Percentiles rank a stretch among this genome's conserved stretches.
Evolutionary conservation across 2,888 invertebrate species (phyloP).

Genomic region (Leptarthrus brevirostris): DNA sequence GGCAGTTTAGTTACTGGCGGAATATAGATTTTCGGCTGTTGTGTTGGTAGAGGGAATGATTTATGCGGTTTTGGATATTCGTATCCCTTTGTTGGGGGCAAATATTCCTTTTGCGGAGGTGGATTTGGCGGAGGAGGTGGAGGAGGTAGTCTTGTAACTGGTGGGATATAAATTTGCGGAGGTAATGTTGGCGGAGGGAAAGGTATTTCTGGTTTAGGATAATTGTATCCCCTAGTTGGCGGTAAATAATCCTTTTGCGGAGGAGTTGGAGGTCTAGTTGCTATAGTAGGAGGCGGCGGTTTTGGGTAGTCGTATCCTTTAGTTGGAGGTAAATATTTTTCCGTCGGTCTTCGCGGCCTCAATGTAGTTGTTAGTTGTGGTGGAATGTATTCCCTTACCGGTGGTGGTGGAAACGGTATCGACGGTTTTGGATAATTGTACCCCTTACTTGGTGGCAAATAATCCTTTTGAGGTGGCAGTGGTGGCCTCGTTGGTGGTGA

Average conservation of each 20-base stretch:
- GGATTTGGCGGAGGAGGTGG: constrained; percentile 50
- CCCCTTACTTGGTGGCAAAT: constrained; percentile 44
- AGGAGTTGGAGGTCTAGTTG: constrained; percentile 54
- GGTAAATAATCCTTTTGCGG: constrained; percentile 22
- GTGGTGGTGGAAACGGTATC: not conserved
- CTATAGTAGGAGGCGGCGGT: constrained; percentile 52
- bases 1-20: constrained; percentile 30
- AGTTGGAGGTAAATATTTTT: constrained; percentile 53
- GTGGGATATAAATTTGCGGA: not conserved
- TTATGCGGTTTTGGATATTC: constrained; percentile 59
- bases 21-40: constrained; percentile 46
- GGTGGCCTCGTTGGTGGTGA: constrained; percentile 55
- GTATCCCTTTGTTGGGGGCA: constrained; percentile 53
- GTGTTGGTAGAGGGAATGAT: constrained; percentile 50
- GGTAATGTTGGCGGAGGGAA: not conserved
- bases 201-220: constrained; percentile 56
- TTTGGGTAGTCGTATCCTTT: too few relatives aligned
- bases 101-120: constrained; percentile 13
- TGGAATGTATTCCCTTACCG: constrained; percentile 18
- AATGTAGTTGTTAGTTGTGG: constrained; percentile 48
- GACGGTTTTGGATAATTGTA: constrained; percentile 14
- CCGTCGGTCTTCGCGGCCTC: constrained; percentile 50
- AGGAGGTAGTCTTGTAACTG: not conserved
- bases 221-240: constrained; percentile 55
- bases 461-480: constrained; percentile 53